Conservation (phyloP, 2,888 invertebrate species). For the Lepidochrysops patricia region DNA sequence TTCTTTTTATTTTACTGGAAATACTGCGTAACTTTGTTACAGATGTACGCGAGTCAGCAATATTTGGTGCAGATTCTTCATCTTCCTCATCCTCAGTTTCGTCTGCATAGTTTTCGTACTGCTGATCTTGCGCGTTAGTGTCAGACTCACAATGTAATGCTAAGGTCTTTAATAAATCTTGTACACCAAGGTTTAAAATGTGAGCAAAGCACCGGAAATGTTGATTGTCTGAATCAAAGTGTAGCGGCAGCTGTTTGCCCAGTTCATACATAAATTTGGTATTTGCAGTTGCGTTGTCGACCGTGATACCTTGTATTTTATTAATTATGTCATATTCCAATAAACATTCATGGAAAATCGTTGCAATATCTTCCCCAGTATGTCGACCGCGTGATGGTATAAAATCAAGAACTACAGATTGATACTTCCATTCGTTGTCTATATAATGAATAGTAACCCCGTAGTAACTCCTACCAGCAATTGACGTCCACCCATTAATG, state of each 20-base stretch:
- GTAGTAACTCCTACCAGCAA: conserved; percentile 27
- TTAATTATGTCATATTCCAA: conserved; percentile 19
- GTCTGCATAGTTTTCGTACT: conserved; percentile 24
- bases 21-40: conserved; percentile 25
- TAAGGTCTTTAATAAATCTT: conserved; percentile 26
- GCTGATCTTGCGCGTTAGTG: conserved; percentile 20
- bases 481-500: conserved; percentile 26
- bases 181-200: conserved; percentile 29
- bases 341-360: conserved; percentile 22
- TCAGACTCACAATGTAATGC: conserved; percentile 25
- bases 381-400: conserved; percentile 26
- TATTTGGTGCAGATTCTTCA: conserved; percentile 28
- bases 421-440: conserved; percentile 28
- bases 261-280: conserved; percentile 29
- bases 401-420: conserved; percentile 27
- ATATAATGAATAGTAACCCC: conserved; percentile 27
- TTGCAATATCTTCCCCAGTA: conserved; percentile 26
- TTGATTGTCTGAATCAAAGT: conserved; percentile 28
- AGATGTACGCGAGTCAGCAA: conserved; percentile 22
- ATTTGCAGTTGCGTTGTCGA: conserved; percentile 28
- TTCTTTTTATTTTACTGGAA: conserved; percentile 28
- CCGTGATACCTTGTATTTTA: conserved; percentile 26
- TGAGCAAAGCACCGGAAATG: conserved; percentile 29
- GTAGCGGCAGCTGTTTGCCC: conserved; percentile 27
- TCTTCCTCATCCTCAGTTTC: conserved; percentile 28